Conservation (phyloP, 1,140 invertebrate genomes). For the Eulimnadia texana region DNA sequence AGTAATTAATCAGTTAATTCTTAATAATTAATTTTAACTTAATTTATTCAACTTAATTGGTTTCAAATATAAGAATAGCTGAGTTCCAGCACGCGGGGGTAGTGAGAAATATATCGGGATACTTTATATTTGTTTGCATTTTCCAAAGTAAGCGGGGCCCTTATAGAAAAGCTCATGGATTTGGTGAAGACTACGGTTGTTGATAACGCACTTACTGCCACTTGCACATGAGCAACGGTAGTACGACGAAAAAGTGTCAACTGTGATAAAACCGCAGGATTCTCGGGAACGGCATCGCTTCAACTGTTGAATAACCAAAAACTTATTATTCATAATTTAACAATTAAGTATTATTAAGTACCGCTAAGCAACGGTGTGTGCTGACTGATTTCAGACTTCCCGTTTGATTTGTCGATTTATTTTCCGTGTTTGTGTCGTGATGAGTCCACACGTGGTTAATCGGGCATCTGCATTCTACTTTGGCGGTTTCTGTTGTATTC, state of each 20-base stretch:
- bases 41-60: no score
- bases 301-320: slow-evolving; percentile 28
- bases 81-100: no score
- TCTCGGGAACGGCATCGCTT: slow-evolving; percentile 31
- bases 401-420: slow-evolving; percentile 24
- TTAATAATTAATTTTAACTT: no score
- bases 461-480: slow-evolving; percentile 23
- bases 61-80: no score
- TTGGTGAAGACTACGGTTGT: slow-evolving; percentile 27
- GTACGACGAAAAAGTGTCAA: slow-evolving; percentile 41
- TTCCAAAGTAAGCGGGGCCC: slow-evolving; percentile 38
- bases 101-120: no score
- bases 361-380: slow-evolving; percentile 29
- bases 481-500: neutral
- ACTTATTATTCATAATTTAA: slow-evolving; percentile 9
- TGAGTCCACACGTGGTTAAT: slow-evolving; percentile 26
- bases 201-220: slow-evolving; percentile 35
- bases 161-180: slow-evolving; percentile 40
- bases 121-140: slow-evolving; percentile 31
- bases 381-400: slow-evolving; percentile 24
- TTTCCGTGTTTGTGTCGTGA: slow-evolving; percentile 15
- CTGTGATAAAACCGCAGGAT: slow-evolving; percentile 34
- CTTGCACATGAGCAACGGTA: slow-evolving; percentile 44
- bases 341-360: slow-evolving; percentile 17
- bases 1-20: no score